phyloP scores from a whole-genome alignment of 2,797 vertebrate genomes.

The Acrocephalus scirpaceus region DNA sequence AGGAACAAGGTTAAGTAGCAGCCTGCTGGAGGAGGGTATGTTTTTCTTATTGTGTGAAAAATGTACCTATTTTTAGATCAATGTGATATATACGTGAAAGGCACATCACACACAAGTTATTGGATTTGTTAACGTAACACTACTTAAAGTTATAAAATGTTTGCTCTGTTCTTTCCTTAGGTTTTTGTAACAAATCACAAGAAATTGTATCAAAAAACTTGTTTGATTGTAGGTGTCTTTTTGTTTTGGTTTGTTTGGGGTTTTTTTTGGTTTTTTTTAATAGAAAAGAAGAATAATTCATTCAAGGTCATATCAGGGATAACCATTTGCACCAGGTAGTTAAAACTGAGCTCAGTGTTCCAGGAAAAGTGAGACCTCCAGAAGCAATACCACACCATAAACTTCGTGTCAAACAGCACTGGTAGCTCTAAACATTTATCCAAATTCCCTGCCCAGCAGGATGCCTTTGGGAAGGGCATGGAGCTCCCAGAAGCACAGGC shows the following conservation, averaged over 20 bases:
- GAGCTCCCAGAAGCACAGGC: neutral
- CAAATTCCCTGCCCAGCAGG: neutral
- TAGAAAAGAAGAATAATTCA: neutral
- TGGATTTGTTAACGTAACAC: neutral
- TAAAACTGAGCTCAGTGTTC: neutral
- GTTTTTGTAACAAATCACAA: neutral
- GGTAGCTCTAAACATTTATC: neutral
- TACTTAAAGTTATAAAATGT: neutral
- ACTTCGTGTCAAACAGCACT: neutral
- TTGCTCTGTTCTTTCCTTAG: neutral
- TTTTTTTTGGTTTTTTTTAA: too few relatives aligned
- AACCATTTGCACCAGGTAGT: neutral
- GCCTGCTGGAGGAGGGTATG: neutral
- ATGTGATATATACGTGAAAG: neutral
- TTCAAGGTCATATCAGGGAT: neutral
- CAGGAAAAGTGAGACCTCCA: neutral
- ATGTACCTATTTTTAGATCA: neutral
- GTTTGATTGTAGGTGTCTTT: too few relatives aligned
- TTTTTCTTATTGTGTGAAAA: neutral
- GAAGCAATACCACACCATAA: neutral
- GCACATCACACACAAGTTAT: neutral
- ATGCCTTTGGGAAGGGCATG: neutral
- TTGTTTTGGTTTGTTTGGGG: too few relatives aligned
- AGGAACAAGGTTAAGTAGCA: neutral
- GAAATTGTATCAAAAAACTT: neutral